Evolutionary conservation across 2,888 invertebrate genomes (phyloP), one percentile per base, ranked within the genome.

Genomic region (Diplolepis rosae): DNA sequence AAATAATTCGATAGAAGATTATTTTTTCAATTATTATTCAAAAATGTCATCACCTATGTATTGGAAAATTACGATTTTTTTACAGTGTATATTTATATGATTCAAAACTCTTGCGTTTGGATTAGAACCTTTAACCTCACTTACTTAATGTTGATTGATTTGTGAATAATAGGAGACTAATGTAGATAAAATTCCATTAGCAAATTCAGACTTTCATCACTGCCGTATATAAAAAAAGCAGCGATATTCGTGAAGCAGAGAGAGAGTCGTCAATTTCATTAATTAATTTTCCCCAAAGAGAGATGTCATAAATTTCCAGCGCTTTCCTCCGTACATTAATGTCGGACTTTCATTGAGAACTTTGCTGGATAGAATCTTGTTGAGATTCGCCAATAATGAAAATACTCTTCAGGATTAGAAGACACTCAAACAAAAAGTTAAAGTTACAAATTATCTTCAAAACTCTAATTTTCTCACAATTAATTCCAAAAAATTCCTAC

Each of bases 351-450:
- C 61, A 22, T 39, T 13, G 24, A 4, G 35, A 7, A 13, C 35
- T 61, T 61, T 35, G 22, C 6, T 35, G 13, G 39, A 24, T 28
- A 28, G n/a, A 51, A 39, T 61, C 39, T 35, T 9, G 61, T 61
- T 61, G 39, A 42, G 27, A 61, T 24, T 61, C 24, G 22, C 24
- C 18, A 39, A n/a, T 7, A 61, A 61, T 39, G 61, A 61, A 15
- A 61, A 61, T n/a, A 39, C 39, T 39, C n/a, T 61, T 61, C 39
- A 3, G 24, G 35, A 61, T 61, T 39, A 61, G 39, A 27, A 22
- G 24, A 24, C 22, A 22, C 32, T 24, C 9, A n/a, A 27, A 39
- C 39, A 61, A 61, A 61, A 32, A 13, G n/a, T 11, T 15, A 56
- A 22, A 2, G 13, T 32, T 18, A 35, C 4, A 24, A 24, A 24